A percentile compares a stretch with the other conserved stretches of the same genome.
These are phyloP conservation scores for Varecia variegata DNA, from an alignment of 2,797 vertebrate genomes.

Conservation along the genomic window DNA sequence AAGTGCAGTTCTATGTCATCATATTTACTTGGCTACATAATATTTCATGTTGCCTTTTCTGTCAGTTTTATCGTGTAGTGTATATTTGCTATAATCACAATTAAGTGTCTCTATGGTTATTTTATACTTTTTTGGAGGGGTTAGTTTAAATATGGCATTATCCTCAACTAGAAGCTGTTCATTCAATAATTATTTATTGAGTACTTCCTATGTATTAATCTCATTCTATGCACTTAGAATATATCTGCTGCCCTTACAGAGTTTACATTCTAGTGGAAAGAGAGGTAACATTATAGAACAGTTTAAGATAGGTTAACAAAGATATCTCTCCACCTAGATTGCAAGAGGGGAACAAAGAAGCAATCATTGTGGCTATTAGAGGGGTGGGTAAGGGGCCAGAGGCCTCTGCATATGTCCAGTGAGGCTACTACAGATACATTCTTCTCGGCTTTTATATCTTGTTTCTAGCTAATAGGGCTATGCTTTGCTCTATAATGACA, in stretches of 20 bases:
- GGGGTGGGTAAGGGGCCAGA: not conserved
- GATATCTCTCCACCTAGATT: not conserved
- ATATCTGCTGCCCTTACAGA: not conserved
- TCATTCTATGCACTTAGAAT: not conserved
- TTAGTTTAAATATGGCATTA: slow-evolving; percentile 18
- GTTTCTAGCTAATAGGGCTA: not conserved
- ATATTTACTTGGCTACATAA: not conserved
- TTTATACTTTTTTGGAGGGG: not conserved
- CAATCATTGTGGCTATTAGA: not conserved
- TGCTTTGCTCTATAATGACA: slow-evolving; percentile 42
- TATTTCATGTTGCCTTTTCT: slow-evolving; percentile 15
- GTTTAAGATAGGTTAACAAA: slow-evolving; percentile 1
- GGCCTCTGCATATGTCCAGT: not conserved
- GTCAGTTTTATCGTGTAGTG: not conserved
- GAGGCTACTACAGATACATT: not conserved
- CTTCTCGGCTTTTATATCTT: slow-evolving; percentile 23
- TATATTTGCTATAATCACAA: slow-evolving; percentile 18
- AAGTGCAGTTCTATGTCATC: not conserved
- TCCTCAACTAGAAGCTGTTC: slow-evolving; percentile 27
- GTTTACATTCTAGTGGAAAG: slow-evolving; percentile 9
- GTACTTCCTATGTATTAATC: not conserved
- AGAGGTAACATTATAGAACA: not conserved
- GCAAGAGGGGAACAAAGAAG: not conserved
- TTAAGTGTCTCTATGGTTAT: slow-evolving; percentile 13
- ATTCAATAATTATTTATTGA: not conserved